Evolutionary conservation across 92 coral and sea anemone genomes (phyloP).

Genomic region (Diadumene lineata): DNA sequence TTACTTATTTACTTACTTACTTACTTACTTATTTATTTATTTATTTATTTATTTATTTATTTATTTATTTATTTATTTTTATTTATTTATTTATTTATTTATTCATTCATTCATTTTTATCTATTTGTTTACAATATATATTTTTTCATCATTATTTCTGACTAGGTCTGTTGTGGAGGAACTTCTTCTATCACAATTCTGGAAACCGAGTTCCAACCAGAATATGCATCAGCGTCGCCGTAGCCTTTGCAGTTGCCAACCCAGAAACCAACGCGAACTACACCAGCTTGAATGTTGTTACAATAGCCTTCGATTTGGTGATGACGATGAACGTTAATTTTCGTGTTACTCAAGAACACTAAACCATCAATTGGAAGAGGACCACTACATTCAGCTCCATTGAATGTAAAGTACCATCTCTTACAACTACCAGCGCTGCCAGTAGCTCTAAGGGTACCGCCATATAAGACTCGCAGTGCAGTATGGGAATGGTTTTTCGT

Average conservation of each 20-base stretch:
- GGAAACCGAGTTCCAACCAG: constrained; percentile 38
- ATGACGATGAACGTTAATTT: constrained; percentile 30
- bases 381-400: constrained; percentile 19
- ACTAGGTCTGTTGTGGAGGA: constrained; percentile 27
- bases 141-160: not conserved
- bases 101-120: not conserved
- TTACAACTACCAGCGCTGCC: constrained; percentile 19
- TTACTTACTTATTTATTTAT: not conserved
- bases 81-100: not conserved
- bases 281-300: constrained; percentile 16
- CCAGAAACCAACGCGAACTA: constrained; percentile 41
- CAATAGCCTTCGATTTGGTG: constrained; percentile 28
- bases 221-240: constrained; percentile 23
- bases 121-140: not conserved
- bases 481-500: constrained; percentile 2
- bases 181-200: constrained; percentile 45
- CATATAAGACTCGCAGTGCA: constrained; percentile 10
- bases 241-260: constrained; percentile 42
- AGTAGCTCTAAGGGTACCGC: constrained; percentile 11
- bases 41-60: no score
- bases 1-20: not conserved
- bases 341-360: not conserved
- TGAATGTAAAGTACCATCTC: constrained; percentile 36
- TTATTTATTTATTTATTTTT: not conserved
- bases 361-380: constrained; percentile 21